phyloP scores from a whole-genome alignment of 2,113 vertebrate genomes.

The Athene noctua region DNA sequence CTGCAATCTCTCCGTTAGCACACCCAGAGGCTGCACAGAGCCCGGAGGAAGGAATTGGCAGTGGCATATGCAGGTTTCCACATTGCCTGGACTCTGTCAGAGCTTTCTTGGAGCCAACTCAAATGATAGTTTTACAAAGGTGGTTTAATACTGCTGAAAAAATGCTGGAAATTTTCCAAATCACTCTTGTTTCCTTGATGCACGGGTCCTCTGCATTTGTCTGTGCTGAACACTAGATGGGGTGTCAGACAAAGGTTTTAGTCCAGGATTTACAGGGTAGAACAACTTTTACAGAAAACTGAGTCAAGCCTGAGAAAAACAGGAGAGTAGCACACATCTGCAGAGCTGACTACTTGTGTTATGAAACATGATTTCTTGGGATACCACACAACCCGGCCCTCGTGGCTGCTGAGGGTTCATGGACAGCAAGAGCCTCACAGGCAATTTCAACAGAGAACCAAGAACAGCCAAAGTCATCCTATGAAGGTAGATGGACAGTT shows the following conservation, averaged over 20 bases:
- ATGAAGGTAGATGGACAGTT: neutral
- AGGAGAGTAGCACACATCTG: neutral
- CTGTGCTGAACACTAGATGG: slow-evolving; percentile 33
- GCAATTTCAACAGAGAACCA: neutral
- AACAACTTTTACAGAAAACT: neutral
- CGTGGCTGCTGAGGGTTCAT: neutral
- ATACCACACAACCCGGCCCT: neutral
- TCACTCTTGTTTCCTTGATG: neutral
- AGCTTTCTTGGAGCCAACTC: neutral
- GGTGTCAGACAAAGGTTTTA: neutral
- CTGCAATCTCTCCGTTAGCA: accelerated
- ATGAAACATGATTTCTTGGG: neutral
- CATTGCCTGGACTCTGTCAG: neutral
- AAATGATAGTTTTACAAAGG: neutral
- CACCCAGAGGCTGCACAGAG: neutral
- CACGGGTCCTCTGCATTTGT: neutral
- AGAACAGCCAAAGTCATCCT: neutral
- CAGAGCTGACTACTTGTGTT: neutral
- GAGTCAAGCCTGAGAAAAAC: neutral
- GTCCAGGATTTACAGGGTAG: neutral
- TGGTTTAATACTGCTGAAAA: neutral
- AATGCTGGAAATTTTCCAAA: neutral
- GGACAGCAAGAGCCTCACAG: neutral
- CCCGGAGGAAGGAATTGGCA: neutral
- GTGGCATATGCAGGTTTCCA: neutral